Evolutionary conservation across 2,797 vertebrate genomes (phyloP), one percentile per base, ranked within the genome.

Genomic region (Atherinosoma microstoma): DNA sequence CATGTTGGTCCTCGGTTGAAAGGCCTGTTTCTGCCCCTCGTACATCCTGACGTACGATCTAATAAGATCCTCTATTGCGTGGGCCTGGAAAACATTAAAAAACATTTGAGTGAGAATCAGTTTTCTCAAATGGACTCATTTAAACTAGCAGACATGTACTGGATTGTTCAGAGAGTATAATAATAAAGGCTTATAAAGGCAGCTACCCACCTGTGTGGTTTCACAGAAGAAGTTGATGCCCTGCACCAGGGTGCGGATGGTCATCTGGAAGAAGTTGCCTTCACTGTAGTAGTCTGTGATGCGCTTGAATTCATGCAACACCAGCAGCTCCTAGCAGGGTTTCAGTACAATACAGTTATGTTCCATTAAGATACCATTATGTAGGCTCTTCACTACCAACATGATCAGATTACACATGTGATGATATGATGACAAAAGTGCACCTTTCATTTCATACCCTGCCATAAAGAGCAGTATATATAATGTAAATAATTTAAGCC

Each of bases 41-140:
- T 97, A 94, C 90, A 96, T 95, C 66, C 63, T 93, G 49, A 97
- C 77, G 0, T 99, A 99, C 0, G 98, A 99, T 9, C 92, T 95
- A 65, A 99, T 75, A 49, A 99, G 93, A 86, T 99, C 96, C 4
- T 96, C 97, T 91, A 99, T 97, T 80, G 95, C 96, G 87, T 95
- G 90, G 64, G 96, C 97, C 98, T 99, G 82, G 38, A 75, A 78
- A 35, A 35, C 6, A 35, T 0, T 36, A 36, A 35, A 63, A 38
- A 2, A 0, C 45, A 45, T 73, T 15, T 13, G 49, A 60, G 45
- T 61, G 0, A 27, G 66, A 64, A 59, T 42, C n/a, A 20, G 24
- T 32, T 3, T 0, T 40, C 0, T 45, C 16, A 35, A 34, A 11
- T 7, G 12, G 8, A 4, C 16, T 64, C 22, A 20, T 38, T 29